These are phyloP conservation scores for Acanthornis magna DNA, from an alignment of 2,797 vertebrate genomes.

Conservation along the genomic window DNA sequence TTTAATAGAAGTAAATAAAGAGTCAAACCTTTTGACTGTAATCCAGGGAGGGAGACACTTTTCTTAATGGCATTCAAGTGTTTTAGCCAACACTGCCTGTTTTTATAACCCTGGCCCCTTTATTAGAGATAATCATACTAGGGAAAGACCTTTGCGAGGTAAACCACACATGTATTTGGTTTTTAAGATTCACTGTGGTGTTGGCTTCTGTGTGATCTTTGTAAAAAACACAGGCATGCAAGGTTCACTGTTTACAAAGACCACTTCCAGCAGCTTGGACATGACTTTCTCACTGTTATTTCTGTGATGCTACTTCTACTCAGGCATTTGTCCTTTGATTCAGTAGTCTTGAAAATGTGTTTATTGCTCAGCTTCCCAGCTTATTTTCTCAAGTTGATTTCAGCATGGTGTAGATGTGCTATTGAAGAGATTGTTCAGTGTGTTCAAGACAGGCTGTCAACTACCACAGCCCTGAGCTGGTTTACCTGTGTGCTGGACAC, in stretches of 20 bases:
- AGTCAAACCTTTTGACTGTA: conserved; percentile 37
- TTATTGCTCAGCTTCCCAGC: background rate
- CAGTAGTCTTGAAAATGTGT: background rate
- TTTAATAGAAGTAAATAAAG: conserved; percentile 28
- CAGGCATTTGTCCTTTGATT: background rate
- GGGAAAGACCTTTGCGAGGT: conserved; percentile 17
- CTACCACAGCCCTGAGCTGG: background rate
- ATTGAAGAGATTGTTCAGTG: background rate
- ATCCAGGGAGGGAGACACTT: conserved; percentile 15
- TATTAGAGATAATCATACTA: conserved; percentile 44
- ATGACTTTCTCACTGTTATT: background rate
- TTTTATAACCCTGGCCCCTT: conserved; percentile 42
- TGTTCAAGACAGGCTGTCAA: background rate
- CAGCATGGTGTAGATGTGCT: background rate
- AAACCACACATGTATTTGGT: conserved; percentile 42
- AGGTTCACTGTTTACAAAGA: conserved; percentile 32
- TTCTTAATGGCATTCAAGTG: conserved; percentile 17
- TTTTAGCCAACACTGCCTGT: background rate
- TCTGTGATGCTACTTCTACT: background rate
- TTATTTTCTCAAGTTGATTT: background rate
- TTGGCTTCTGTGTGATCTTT: conserved; percentile 41
- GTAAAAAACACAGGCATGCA: conserved; percentile 10
- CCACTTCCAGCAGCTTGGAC: background rate
- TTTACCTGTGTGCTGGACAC: background rate
- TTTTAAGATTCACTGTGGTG: conserved; percentile 41